Conservation (phyloP, 2,797 vertebrate genomes). For the Sebastes wilsoni region DNA sequence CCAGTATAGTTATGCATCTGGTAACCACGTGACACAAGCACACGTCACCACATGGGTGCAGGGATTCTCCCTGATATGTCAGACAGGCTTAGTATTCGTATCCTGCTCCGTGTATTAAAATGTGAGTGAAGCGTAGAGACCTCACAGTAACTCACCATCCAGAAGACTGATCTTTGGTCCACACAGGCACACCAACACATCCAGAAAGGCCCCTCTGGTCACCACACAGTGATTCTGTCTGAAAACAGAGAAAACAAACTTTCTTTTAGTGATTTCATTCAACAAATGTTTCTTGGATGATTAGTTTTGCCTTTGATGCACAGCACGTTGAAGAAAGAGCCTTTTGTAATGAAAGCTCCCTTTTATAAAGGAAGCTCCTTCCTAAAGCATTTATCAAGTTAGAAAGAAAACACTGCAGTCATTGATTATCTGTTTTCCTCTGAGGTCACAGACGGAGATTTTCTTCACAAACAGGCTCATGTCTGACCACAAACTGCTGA, state of each 20-base stretch:
- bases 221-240: constrained; percentile 91
- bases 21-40: background rate
- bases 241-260: constrained; percentile 29
- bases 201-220: constrained; percentile 90
- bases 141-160: constrained; percentile 61
- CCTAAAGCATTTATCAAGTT: background rate
- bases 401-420: constrained; percentile 16
- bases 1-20: background rate
- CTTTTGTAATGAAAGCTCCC: background rate
- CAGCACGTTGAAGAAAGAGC: background rate
- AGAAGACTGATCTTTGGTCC: constrained; percentile 57
- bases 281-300: background rate
- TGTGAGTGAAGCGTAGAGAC: background rate
- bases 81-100: background rate
- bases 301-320: background rate
- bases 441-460: constrained; percentile 24
- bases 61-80: background rate
- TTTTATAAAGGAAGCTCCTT: constrained; percentile 5
- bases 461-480: constrained; percentile 16
- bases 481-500: constrained; percentile 30
- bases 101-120: background rate
- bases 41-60: too few relatives aligned
- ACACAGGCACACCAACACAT: constrained; percentile 86
- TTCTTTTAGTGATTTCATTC: background rate
- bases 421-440: constrained; percentile 20